phyloP scores from a whole-genome alignment of 2,113 vertebrate species.

The Boleophthalmus pectinirostris region DNA sequence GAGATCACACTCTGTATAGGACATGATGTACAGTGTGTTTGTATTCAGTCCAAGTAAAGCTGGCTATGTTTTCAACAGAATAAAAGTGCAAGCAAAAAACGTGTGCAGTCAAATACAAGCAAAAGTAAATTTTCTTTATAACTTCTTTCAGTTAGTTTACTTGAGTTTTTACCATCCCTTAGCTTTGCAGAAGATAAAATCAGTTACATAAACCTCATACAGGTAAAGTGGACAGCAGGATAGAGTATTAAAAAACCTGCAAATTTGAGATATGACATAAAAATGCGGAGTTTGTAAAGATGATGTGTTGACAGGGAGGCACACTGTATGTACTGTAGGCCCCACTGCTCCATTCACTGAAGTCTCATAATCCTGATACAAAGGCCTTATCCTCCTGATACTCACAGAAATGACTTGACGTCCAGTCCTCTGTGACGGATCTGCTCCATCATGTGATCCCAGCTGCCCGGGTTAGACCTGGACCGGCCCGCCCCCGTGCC shows the following conservation, averaged over 20 bases:
- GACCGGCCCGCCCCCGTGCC: slow-evolving; percentile 85
- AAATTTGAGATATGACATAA: not conserved
- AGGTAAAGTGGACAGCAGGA: slow-evolving; percentile 1
- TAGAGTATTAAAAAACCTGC: not conserved
- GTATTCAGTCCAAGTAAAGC: slow-evolving; percentile 28
- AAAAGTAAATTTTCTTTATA: not conserved
- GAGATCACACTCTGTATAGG: slow-evolving; percentile 37
- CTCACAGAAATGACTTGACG: slow-evolving; percentile 99
- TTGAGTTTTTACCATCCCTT: not conserved
- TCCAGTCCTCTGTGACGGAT: slow-evolving; percentile 97
- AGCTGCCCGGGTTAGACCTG: slow-evolving; percentile 95
- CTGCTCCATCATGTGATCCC: slow-evolving; percentile 98
- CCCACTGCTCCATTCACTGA: not conserved
- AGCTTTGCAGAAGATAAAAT: slow-evolving; percentile 1
- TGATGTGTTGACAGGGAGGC: not conserved
- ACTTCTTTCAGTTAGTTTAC: not conserved
- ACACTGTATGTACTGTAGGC: not conserved
- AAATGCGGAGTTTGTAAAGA: not conserved
- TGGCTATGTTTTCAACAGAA: slow-evolving; percentile 8
- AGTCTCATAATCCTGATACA: no score
- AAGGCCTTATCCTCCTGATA: slow-evolving; percentile 48
- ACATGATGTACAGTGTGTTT: slow-evolving; percentile 59
- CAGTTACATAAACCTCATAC: slow-evolving; percentile 2
- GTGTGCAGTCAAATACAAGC: not conserved
- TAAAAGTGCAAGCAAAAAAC: not conserved